Base-by-base conservation (phyloP, 2,113 vertebrate genomes). In the Pogona vitticeps region DNA sequence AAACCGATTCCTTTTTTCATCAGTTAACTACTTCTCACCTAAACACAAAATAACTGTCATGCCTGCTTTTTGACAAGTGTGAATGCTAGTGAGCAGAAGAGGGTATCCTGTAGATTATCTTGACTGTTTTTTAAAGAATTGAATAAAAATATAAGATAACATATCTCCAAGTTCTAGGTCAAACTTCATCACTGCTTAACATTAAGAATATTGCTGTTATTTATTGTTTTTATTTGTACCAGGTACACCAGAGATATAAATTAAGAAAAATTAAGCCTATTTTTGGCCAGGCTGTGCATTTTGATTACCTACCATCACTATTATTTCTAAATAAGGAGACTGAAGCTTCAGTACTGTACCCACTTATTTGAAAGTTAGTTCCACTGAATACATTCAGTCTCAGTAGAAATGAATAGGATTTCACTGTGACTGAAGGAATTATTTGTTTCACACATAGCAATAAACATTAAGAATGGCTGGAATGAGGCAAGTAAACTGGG, bases 391-490 rank as follows among this genome's bases (percentile, higher is more conserved):
- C 61, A 40, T 40, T 26, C 46, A 18, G 65, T 56, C 31, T 68
- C 18, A 68, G 4, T 28, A 46, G 42, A 76, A 21, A 46, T 46
- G 12, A 38, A 76, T 14, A 46, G 40, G 15, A 20, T 33, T 52
- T 40, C 28, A 12, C 46, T 23, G 59, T 26, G 15, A 77, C 12
- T 82, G 42, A n/a, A 0, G 36, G 1, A 26, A 83, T 56, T 85
- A 86, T 59, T 90, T 86, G 38, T 80, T 42, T 88, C 3, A 89
- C 65, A 0, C 36, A 40, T 2, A 82, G 78, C 75, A 76, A 75
- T 14, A 88, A 73, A 3, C 86, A 89, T 83, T 71, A 89, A 90
- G 58, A 77, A 65, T 83, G 92, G 85, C 56, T 90, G 85, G 70
- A 75, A 80, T 52, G 36, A 33, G 17, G 1, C 81, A 61, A 1